phyloP scores from a whole-genome alignment of 2,113 vertebrate species.

The Pyxicephalus adspersus region DNA sequence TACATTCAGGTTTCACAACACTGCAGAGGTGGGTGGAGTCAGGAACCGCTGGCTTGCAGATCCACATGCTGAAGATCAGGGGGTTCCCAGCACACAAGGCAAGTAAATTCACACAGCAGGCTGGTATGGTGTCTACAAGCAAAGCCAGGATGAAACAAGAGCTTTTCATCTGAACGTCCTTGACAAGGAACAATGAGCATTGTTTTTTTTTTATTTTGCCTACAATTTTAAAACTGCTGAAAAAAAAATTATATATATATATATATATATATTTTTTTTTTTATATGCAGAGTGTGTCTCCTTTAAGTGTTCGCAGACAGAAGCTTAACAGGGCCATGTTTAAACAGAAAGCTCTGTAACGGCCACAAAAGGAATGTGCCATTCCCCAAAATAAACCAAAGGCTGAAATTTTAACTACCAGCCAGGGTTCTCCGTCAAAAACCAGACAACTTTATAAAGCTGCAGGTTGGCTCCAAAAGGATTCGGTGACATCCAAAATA shows the following conservation, averaged over 20 bases:
- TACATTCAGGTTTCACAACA: not conserved
- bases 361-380: constrained; percentile 7
- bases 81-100: not conserved
- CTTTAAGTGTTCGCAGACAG: not conserved
- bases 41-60: not conserved
- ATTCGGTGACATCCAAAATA: constrained; percentile 32
- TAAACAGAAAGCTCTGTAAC: constrained; percentile 2
- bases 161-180: no score
- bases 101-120: no score
- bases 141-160: no score
- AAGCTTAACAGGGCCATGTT: not conserved
- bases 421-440: constrained; percentile 2
- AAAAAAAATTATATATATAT: no score
- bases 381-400: constrained; percentile 45
- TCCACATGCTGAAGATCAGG: not conserved
- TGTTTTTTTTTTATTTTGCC: no score
- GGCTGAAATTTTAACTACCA: constrained; percentile 26
- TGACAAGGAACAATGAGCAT: no score
- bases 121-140: no score
- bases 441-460: not conserved
- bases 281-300: not conserved
- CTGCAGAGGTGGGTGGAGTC: not conserved
- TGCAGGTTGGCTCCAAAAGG: constrained; percentile 12
- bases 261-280: no score
- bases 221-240: no score